Percentiles rank a stretch among this genome's conserved stretches.
Conservation (phyloP, 2,113 vertebrate species). For the Symphodus melops region DNA sequence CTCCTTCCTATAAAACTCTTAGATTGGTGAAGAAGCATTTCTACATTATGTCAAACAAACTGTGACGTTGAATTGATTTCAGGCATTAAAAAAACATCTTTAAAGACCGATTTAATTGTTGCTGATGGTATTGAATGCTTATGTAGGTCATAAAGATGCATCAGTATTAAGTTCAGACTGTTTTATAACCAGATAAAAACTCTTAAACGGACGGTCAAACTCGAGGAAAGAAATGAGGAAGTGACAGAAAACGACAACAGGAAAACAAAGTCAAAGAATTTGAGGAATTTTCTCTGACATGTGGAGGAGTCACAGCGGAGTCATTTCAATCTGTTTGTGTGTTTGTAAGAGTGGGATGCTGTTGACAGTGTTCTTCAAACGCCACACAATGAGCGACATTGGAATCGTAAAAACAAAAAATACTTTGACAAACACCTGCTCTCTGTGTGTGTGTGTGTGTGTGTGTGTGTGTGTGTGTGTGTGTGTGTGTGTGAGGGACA, state of each 20-base stretch:
- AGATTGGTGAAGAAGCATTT: no score
- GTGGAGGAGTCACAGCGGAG: slow-evolving; percentile 24
- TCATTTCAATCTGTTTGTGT: not conserved
- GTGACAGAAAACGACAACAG: slow-evolving; percentile 33
- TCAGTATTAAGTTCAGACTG: no score
- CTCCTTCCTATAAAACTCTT: no score
- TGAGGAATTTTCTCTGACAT: slow-evolving; percentile 36
- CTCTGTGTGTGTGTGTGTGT: not conserved
- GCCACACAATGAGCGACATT: slow-evolving; percentile 57
- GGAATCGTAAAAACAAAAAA: slow-evolving; percentile 33
- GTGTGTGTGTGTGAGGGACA: slow-evolving; percentile 15
- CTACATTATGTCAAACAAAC: no score
- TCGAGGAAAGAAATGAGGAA: slow-evolving; percentile 7
- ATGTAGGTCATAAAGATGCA: no score
- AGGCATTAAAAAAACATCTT: no score
- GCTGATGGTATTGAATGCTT: no score
- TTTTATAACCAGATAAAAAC: no score
- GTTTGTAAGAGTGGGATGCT: slow-evolving; percentile 31
- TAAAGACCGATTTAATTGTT: not conserved
- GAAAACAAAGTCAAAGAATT: slow-evolving; percentile 36
- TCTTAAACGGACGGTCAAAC: slow-evolving; percentile 5
- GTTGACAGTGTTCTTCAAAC: slow-evolving; percentile 22
- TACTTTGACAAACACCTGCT: slow-evolving; percentile 53
- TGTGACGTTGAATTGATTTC: no score
- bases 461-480: slow-evolving; percentile 10